These are phyloP conservation scores for Girardia tigrina DNA, from an alignment of 2,888 invertebrate species.

Conservation along the genomic window DNA sequence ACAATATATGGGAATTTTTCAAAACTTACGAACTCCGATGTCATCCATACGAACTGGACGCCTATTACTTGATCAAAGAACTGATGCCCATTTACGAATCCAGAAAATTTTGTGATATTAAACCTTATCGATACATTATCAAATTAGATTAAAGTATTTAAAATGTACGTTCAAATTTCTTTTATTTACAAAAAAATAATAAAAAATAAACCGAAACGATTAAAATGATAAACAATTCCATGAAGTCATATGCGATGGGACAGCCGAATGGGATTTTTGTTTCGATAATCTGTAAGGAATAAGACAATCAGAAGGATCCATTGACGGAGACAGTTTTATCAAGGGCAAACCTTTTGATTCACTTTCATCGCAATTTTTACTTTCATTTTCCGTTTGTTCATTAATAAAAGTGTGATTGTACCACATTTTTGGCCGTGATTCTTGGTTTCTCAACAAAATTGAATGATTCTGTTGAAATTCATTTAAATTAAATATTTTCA, in stretches of 20 bases:
- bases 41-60: background rate
- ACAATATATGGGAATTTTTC: background rate
- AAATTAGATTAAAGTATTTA: background rate
- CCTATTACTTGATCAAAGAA: background rate
- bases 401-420: background rate
- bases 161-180: background rate
- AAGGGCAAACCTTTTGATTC: background rate
- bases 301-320: background rate
- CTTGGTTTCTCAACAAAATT: background rate
- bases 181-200: background rate
- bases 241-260: background rate
- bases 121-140: background rate
- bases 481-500: background rate
- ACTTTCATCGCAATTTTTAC: background rate
- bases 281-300: slow-evolving; percentile 10
- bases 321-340: background rate
- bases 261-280: background rate
- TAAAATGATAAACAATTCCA: background rate
- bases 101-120: background rate
- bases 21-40: background rate
- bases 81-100: background rate
- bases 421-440: background rate
- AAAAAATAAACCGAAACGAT: background rate
- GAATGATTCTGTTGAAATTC: background rate
- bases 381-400: background rate